phyloP scores from a whole-genome alignment of 2,888 invertebrate species.

The Timema podura region DNA sequence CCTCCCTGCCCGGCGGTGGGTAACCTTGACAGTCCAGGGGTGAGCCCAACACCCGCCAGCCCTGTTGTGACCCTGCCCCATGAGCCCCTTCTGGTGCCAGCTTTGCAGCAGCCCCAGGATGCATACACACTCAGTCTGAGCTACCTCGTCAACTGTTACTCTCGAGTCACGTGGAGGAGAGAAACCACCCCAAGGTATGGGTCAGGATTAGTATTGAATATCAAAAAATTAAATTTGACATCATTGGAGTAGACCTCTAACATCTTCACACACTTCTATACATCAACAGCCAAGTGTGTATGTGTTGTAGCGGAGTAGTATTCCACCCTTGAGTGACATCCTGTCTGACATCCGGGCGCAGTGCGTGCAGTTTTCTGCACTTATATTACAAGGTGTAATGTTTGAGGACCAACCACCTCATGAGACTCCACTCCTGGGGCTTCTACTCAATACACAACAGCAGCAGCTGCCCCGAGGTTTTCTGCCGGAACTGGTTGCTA shows the following conservation, averaged over 20 bases:
- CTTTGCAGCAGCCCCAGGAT: constrained; percentile 43
- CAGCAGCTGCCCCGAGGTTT: constrained; percentile 72
- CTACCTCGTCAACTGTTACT: constrained; percentile 62
- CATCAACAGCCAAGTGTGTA: background rate
- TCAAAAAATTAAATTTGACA: too few species aligned
- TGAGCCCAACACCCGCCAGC: constrained; percentile 41
- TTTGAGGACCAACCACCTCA: constrained; percentile 42
- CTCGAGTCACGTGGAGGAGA: constrained; percentile 69
- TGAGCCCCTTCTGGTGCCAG: constrained; percentile 47
- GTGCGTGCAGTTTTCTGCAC: constrained; percentile 57
- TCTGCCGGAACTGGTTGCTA: constrained; percentile 59
- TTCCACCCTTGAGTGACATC: constrained; percentile 67
- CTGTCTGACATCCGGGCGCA: constrained; percentile 53
- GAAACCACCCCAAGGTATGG: constrained; percentile 64
- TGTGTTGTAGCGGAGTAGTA: constrained; percentile 57
- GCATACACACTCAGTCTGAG: constrained; percentile 39
- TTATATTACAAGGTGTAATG: constrained; percentile 53
- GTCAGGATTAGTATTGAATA: too few species aligned
- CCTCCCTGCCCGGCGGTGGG: constrained; percentile 36
- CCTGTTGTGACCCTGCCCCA: constrained; percentile 43
- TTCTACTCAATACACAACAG: constrained; percentile 51
- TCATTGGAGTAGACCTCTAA: background rate
- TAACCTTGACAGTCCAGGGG: constrained; percentile 45
- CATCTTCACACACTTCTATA: background rate
- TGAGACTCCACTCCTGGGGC: constrained; percentile 61